Percentiles rank a stretch among this genome's conserved stretches.
These are phyloP conservation scores for Vimba vimba DNA, from an alignment of 2,113 vertebrate species.

Conservation along the genomic window DNA sequence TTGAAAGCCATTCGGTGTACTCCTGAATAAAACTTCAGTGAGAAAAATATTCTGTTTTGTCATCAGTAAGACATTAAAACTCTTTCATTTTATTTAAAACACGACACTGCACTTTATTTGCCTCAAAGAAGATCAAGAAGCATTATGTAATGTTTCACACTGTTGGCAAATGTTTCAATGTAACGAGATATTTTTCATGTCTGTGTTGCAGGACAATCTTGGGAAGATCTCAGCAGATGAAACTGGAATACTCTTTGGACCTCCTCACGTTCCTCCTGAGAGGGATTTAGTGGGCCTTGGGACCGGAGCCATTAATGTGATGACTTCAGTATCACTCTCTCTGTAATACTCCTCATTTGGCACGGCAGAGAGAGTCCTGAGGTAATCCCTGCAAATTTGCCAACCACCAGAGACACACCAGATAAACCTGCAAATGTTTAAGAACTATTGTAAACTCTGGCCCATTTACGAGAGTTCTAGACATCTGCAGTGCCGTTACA, in stretches of 20 bases:
- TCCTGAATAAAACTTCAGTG: no score
- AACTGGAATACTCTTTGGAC: constrained; percentile 36
- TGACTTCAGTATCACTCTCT: background rate
- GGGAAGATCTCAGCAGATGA: constrained; percentile 18
- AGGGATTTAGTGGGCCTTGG: constrained; percentile 12
- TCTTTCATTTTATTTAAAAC: no score
- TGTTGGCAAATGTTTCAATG: no score
- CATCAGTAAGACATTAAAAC: no score
- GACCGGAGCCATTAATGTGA: constrained; percentile 21
- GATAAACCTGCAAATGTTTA: constrained; percentile 26
- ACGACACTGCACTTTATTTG: no score
- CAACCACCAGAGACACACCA: constrained; percentile 7
- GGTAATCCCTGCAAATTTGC: constrained; percentile 24
- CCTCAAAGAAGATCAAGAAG: no score
- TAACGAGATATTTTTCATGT: no score
- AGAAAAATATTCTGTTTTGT: no score
- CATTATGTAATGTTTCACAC: no score
- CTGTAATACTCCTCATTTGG: no score
- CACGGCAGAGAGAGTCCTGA: constrained; percentile 14
- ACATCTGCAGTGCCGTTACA: background rate
- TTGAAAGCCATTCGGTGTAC: no score
- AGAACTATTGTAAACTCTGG: constrained; percentile 18
- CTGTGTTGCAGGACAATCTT: constrained; percentile 26
- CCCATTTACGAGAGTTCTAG: constrained; percentile 15
- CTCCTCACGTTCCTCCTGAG: constrained; percentile 24